Evolutionary conservation across 2,113 vertebrate genomes (phyloP).

Genomic region (Pelecanus crispus): DNA sequence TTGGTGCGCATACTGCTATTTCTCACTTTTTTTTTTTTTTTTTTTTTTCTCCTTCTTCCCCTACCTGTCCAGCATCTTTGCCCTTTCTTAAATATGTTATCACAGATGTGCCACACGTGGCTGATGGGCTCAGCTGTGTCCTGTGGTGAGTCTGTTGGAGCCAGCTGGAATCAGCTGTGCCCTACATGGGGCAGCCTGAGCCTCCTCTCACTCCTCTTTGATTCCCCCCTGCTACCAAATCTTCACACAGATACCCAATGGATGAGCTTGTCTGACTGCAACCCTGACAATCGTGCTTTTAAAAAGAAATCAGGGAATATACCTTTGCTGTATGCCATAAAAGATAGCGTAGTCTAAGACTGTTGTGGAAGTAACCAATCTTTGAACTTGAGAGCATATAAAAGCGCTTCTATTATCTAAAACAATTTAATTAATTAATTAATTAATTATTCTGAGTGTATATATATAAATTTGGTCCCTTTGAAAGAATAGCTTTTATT

Average conservation of each 20-base stretch:
- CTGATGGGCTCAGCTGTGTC: not conserved
- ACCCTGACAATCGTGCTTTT: not conserved
- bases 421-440: not conserved
- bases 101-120: not conserved
- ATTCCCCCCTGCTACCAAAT: not conserved
- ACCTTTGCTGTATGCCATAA: not conserved
- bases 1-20: not conserved
- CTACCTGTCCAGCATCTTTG: not conserved
- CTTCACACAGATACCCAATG: accelerated
- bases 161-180: not conserved
- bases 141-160: not conserved
- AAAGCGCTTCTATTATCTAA: not conserved
- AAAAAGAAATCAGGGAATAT: not conserved
- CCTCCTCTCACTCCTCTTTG: not conserved
- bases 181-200: accelerated
- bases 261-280: not conserved
- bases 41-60: not conserved
- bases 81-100: not conserved
- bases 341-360: not conserved
- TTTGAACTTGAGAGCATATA: not conserved
- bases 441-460: no score
- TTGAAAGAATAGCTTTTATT: not conserved
- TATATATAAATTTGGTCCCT: not conserved
- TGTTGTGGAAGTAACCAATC: not conserved
- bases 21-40: not conserved